Evolutionary conservation across 2,797 vertebrate species (phyloP), one percentile per base, ranked within the genome.

Genomic region (Okamejei kenojei): DNA sequence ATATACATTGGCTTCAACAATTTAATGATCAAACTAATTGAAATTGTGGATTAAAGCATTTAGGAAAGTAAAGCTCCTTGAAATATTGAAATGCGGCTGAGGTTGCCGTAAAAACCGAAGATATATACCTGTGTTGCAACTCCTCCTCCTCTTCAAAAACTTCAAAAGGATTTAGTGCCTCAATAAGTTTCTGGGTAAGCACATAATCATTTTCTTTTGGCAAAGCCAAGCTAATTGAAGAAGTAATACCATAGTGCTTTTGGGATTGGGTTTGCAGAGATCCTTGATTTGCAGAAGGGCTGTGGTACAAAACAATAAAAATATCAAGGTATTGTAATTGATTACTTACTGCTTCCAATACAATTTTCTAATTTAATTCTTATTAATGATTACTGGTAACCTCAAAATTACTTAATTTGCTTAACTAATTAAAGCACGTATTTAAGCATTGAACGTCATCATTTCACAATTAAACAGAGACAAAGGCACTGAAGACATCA

Each of bases 171-270:
- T 97, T 97, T 90, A 99, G 95, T 0, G 96, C 97, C 93, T 98
- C 97, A 0, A 96, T 97, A 93, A 98, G 96, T 94, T 96, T 97
- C 95, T 97, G 96, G 35, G 97, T 97, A 93, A 97, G 96, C 58
- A 96, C 94, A 95, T 97, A 96, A 94, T 99, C 97, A 13, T 96
- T 95, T 94, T 98, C 97, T 95, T 97, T 97, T 78, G 97, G 97
- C 93, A 95, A 95, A 93, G 97, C 97, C 95, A 97, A 95, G 95
- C 97, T 98, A 96, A 98, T 98, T 38, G 98, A 98, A 94, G 97
- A 97, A 71, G 97, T 98, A 95, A 98, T 97, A 95, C 98, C 98
- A 97, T 97, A 98, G 95, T 97, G 97, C 95, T 96, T 97, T 94
- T 96, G 95, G 0, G 95, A 19, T 63, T 93, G 93, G 65, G 61